phyloP scores from a whole-genome alignment of 92 coral and sea anemone species.

The Phenganax subtilis region DNA sequence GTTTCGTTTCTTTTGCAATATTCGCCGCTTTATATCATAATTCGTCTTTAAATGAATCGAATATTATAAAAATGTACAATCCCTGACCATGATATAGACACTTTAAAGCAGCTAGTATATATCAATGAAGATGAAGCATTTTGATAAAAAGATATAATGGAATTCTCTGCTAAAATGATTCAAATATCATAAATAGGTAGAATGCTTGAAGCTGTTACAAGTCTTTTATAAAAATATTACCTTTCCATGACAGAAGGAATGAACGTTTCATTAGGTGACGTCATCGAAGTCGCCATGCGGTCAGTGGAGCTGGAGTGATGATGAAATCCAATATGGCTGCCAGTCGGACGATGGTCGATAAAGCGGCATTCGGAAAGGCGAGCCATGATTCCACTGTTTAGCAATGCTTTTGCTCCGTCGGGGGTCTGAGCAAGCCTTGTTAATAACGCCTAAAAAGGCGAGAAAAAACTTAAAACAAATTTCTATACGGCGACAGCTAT shows the following conservation, averaged over 20 bases:
- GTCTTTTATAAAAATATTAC: too few relatives aligned
- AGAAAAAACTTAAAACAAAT: not conserved
- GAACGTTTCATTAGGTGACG: slow-evolving; percentile 2
- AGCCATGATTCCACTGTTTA: slow-evolving; percentile 71
- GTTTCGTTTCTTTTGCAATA: too few relatives aligned
- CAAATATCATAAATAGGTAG: too few relatives aligned
- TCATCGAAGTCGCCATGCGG: slow-evolving; percentile 20
- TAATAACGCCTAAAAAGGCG: slow-evolving; percentile 51
- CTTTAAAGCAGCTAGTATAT: too few relatives aligned
- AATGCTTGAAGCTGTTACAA: too few relatives aligned
- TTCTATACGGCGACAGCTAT: not conserved
- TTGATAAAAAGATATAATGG: too few relatives aligned
- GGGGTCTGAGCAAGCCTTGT: slow-evolving; percentile 83
- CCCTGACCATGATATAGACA: too few relatives aligned
- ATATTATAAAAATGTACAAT: too few relatives aligned
- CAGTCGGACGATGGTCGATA: slow-evolving; percentile 53
- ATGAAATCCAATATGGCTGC: not conserved
- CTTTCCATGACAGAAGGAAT: slow-evolving; percentile 43
- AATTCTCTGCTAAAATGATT: too few relatives aligned
- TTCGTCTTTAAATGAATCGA: too few relatives aligned
- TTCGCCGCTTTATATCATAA: too few relatives aligned
- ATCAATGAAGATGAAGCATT: too few relatives aligned
- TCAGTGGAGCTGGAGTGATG: slow-evolving; percentile 26
- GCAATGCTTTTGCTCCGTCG: slow-evolving; percentile 83
- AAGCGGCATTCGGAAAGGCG: slow-evolving; percentile 89